Percentiles rank a stretch among this genome's conserved stretches.
Conservation (phyloP, 2,113 vertebrate species). For the Notarius quadriscutis region DNA sequence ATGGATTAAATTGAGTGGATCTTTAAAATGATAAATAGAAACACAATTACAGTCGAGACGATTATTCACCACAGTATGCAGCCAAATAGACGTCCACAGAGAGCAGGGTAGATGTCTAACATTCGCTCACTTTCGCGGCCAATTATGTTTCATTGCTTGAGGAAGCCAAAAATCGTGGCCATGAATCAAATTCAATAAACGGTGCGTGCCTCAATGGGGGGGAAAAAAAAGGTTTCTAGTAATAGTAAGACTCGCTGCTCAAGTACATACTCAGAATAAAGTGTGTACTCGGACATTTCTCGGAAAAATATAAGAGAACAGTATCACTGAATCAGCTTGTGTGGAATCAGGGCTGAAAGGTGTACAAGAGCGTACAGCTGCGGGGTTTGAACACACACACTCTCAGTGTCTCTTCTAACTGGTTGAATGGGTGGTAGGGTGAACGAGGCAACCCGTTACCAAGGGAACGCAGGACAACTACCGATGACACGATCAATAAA, state of each 20-base stretch:
- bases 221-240: background rate
- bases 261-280: background rate
- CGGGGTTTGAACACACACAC: background rate
- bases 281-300: background rate
- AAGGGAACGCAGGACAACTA: slow-evolving; percentile 48
- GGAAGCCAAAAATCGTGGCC: background rate
- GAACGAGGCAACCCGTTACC: slow-evolving; percentile 39
- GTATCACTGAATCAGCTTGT: background rate
- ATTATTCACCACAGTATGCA: background rate
- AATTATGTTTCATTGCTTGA: background rate
- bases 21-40: background rate
- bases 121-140: background rate
- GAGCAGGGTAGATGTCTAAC: background rate
- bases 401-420: background rate
- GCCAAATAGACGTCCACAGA: background rate
- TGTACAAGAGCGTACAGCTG: background rate
- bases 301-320: background rate
- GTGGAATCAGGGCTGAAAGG: background rate
- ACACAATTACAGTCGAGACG: background rate
- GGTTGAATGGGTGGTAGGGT: background rate
- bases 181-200: background rate
- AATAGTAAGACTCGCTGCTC: background rate
- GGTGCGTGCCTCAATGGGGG: background rate
- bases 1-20: background rate
- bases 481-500: slow-evolving; percentile 54